Base-by-base conservation (phyloP, 2,797 vertebrate species). In the Phylloscopus collybita region DNA sequence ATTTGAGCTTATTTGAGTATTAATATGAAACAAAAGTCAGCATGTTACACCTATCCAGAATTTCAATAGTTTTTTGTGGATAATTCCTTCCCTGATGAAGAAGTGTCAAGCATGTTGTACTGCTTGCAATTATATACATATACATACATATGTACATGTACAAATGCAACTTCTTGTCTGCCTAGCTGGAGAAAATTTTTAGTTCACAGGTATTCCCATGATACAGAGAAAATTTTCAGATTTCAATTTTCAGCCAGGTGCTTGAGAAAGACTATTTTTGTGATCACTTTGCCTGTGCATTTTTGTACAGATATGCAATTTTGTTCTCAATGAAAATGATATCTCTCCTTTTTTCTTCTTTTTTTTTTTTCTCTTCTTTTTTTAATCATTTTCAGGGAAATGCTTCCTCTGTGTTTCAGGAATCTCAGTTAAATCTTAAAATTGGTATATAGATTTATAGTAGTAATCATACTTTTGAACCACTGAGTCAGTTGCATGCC, bases 101-200 rank as follows among this genome's bases (percentile, higher is more conserved):
- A 29, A 14, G 19, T 25, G 5, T 26, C 10, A 54, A 54, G 1
- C 4, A 9, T n/a, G 13, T 16, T 25, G 1, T 36, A 32, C 42
- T 76, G 10, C 6, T 80, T 65, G 12, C 8, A 57, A 32, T 53
- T 36, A 29, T 19, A 30, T 26, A 19, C 7, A 11, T 75, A 30
- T 11, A 6, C 6, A 27, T 36, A 27, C 2, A 13, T 1, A 0
- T 6, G 2, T 50, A 10, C 19, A 61, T 26, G 13, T 40, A 42
- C 9, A 78, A 51, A 70, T 69, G 15, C 7, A 42, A 36, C 26
- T 74, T 54, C 22, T 30, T 32, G 7, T 62, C 16, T 75, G 10
- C n/a, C 12, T 44, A 80, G 15, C 10, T 75, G 22, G 50, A 26
- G 8, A 21, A 23, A 22, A 14, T 10, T 83, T 83, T 60, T 32